Percentiles rank a stretch among this genome's conserved stretches.
Conservation (phyloP, 1,140 invertebrate genomes). For the Drosophila nigrodunni region DNA sequence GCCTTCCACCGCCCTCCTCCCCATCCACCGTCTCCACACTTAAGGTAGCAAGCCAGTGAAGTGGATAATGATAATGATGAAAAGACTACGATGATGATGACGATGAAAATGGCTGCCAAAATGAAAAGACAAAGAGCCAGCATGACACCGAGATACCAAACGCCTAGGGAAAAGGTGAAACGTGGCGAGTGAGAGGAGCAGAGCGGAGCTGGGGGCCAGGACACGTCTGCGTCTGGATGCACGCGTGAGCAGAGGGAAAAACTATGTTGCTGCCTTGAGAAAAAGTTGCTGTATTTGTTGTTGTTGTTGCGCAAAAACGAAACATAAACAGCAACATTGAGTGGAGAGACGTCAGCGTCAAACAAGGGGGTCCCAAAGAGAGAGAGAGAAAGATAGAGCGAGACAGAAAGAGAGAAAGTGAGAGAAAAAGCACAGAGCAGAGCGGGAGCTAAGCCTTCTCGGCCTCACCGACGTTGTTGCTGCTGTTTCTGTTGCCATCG, state of each 20-base stretch:
- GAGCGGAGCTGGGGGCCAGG: background rate
- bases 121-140: constrained; percentile 40
- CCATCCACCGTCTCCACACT: background rate
- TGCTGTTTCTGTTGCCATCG: constrained; percentile 21
- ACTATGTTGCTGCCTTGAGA: constrained; percentile 63
- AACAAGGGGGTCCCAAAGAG: constrained; percentile 18
- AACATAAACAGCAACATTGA: constrained; percentile 77
- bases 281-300: constrained; percentile 51
- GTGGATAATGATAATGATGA: constrained; percentile 43
- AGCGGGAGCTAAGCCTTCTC: constrained; percentile 13
- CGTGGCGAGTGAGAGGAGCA: background rate
- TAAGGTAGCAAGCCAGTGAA: constrained; percentile 35
- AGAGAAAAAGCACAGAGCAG: background rate
- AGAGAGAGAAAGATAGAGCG: background rate
- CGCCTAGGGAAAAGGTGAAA: background rate
- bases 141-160: constrained; percentile 31
- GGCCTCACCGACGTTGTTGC: background rate
- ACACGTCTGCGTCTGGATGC: constrained; percentile 16
- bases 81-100: background rate
- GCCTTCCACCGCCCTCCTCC: constrained; percentile 15
- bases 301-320: constrained; percentile 73
- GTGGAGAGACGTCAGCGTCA: constrained; percentile 43
- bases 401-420: no score
- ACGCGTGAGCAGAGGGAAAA: constrained; percentile 53
- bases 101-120: constrained; percentile 65